Evolutionary conservation across 2,797 vertebrate species (phyloP), one percentile per base, ranked within the genome.

Genomic region (Amphiprion clarkii): DNA sequence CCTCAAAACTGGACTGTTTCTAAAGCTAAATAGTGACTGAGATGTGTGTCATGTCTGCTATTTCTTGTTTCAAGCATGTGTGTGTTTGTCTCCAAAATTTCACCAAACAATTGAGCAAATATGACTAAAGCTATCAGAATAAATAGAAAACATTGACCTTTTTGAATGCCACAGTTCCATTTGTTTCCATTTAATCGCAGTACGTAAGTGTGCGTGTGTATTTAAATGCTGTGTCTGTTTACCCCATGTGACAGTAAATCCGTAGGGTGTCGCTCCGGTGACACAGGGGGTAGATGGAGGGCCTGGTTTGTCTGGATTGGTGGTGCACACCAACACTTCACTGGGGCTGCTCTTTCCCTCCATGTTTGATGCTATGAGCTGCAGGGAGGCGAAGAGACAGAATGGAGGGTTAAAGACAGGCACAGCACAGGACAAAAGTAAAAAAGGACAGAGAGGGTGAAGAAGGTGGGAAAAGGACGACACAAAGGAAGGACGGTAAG

Each of bases 281-380:
- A 97, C 82, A 36, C 95, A 82, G 0, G 97, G 98, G 73, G 95
- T 95, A 65, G 96, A 94, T 0, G 98, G 98, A 61, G 98, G 96
- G 53, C 97, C 97, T 0, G 98, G 98, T 88, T 97, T 96, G 90
- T 99, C 98, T 0, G 97, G 96, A 67, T 96, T 97, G 51, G 98
- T 99, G 74, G 96, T 98, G 84, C 98, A 99, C 72, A 98, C 96
- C 90, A 99, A 75, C 79, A 98, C 94, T 90, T 99, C 97, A 3
- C 98, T 99, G 31, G 98, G 97, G 85, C 95, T 97, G 92, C 97
- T 99, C 76, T 93, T 96, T 80, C 97, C 98, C 95, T 99, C 98
- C 91, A 94, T 90, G 10, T 97, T 99, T 27, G 96, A 98, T 62
- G 96, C 96, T 76, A 96, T 97, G 86, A 99, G 96, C 98, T 99